A percentile compares a stretch with the other conserved stretches of the same genome.
phyloP scores from a whole-genome alignment of 1,140 invertebrate genomes.

The Mizuhopecten yessoensis region DNA sequence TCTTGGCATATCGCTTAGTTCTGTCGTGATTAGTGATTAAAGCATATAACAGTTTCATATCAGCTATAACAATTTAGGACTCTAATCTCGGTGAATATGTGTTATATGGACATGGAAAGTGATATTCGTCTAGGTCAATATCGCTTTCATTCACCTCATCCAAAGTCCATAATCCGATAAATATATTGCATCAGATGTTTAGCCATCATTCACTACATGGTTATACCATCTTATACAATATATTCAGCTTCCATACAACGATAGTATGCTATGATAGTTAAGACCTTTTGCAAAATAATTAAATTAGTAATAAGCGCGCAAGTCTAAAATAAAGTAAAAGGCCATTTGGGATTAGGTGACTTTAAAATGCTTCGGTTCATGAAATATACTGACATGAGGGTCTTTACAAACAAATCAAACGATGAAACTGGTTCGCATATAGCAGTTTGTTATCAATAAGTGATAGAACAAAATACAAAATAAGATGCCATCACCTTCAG shows the following conservation, averaged over 20 bases:
- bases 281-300: background rate
- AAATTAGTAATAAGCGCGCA: background rate
- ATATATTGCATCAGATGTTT: too few relatives aligned
- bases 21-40: too few relatives aligned
- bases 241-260: background rate
- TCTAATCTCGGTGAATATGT: too few relatives aligned
- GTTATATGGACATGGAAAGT: too few relatives aligned
- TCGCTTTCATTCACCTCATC: too few relatives aligned
- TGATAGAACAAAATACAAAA: background rate
- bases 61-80: too few relatives aligned
- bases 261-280: background rate
- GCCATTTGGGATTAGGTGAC: background rate
- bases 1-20: too few relatives aligned
- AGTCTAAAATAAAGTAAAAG: constrained; percentile 3
- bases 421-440: background rate
- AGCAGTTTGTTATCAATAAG: background rate
- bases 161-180: too few relatives aligned
- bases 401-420: background rate
- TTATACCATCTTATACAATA: too few relatives aligned
- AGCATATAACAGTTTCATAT: too few relatives aligned
- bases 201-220: too few relatives aligned
- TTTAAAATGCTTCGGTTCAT: background rate
- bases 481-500: background rate
- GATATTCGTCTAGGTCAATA: too few relatives aligned
- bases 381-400: background rate